Evolutionary conservation across 2,797 vertebrate genomes (phyloP).

Genomic region (Cossypha polioptera): DNA sequence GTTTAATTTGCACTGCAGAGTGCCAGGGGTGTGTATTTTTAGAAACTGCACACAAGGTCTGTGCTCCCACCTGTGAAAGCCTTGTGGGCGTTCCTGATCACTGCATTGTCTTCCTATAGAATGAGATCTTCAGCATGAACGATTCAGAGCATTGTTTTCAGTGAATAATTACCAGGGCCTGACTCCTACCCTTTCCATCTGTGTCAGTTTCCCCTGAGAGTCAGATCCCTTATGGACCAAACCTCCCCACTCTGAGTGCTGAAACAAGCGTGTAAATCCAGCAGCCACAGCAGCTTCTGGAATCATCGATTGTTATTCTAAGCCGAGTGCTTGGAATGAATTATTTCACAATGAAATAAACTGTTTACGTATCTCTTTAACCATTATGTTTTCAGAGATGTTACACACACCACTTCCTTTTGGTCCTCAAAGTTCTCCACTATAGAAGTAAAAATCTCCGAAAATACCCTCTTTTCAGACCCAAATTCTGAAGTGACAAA

Average conservation of each 20-base stretch:
- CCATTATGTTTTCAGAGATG: neutral
- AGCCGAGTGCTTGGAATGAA: neutral
- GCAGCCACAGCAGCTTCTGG: rapidly evolving
- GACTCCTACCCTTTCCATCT: neutral
- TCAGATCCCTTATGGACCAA: too few species aligned
- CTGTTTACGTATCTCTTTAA: neutral
- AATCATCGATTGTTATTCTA: neutral
- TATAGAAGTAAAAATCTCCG: neutral
- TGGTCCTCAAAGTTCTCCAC: neutral
- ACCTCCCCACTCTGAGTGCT: neutral
- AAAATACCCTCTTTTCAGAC: neutral
- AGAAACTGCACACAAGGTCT: neutral
- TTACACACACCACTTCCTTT: neutral
- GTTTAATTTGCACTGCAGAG: neutral
- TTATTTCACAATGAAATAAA: neutral
- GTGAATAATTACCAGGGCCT: slow-evolving; percentile 34
- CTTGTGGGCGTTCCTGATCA: neutral
- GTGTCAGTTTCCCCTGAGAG: neutral
- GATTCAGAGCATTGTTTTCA: slow-evolving; percentile 20
- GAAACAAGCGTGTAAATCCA: neutral
- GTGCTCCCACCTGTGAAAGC: neutral
- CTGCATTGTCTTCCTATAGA: neutral
- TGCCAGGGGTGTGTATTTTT: neutral
- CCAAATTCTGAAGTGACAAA: neutral
- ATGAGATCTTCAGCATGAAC: neutral